phyloP scores from a whole-genome alignment of 37 sponge, comb jelly and placozoan species.

The Aphrocallistes beatrix region DNA sequence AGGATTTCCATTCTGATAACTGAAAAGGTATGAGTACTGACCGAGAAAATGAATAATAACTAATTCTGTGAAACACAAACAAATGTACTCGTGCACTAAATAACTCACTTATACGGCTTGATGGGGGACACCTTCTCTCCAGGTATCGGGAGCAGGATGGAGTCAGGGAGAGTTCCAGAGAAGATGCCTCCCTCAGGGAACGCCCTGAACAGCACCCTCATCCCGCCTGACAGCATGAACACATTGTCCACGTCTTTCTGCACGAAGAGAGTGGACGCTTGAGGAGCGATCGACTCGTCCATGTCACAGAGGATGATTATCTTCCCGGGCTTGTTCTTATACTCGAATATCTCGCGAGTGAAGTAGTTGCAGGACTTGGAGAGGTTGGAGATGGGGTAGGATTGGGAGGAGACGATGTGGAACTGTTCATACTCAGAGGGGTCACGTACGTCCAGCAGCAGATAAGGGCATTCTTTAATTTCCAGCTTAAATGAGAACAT shows the following conservation, averaged over 20 bases:
- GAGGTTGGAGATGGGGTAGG: conserved; percentile 74
- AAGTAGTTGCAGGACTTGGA: conserved; percentile 87
- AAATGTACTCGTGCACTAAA: no score
- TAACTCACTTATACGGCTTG: not conserved
- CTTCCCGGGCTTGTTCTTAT: conserved; percentile 85
- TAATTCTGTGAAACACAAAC: no score
- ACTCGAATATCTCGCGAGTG: conserved; percentile 78
- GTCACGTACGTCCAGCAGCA: conserved; percentile 83
- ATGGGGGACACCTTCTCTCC: not conserved
- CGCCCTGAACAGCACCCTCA: conserved; percentile 63
- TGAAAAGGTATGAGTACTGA: not conserved
- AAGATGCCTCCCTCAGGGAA: conserved; percentile 56
- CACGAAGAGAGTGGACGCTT: conserved; percentile 72
- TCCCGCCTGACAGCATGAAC: conserved; percentile 94
- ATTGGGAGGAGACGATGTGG: conserved; percentile 80
- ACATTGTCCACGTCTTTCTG: conserved; percentile 92
- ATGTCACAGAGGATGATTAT: conserved; percentile 94
- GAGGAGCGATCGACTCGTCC: conserved; percentile 88
- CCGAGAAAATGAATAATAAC: no score
- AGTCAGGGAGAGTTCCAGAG: not conserved
- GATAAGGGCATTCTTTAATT: conserved; percentile 43
- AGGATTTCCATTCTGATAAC: no score
- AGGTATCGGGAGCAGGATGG: not conserved
- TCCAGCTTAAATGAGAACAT: not conserved
- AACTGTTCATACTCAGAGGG: conserved; percentile 62